Percentiles rank a stretch among this genome's conserved stretches.
Conservation (phyloP, 1,140 invertebrate species). For the Phocides pigmalion region DNA sequence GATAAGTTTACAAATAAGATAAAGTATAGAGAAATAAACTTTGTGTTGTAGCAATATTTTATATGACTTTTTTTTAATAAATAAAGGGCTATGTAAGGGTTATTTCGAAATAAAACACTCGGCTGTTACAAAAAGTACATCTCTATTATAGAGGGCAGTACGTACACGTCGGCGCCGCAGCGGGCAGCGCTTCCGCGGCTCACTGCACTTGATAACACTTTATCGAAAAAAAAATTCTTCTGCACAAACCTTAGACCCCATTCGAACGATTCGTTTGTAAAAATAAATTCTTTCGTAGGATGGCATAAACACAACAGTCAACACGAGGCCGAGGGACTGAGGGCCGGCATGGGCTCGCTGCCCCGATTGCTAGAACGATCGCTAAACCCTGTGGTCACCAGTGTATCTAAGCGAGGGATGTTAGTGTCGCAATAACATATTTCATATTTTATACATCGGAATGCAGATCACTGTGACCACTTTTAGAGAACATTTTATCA, state of each 20-base stretch:
- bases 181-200: slow-evolving; percentile 20
- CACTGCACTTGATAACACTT: slow-evolving; percentile 38
- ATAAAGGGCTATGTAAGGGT: neutral
- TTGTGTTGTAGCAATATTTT: no score
- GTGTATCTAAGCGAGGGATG: neutral
- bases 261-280: slow-evolving; percentile 18
- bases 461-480: neutral
- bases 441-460: neutral
- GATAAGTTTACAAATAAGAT: no score
- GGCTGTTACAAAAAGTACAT: slow-evolving; percentile 74
- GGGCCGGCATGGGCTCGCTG: neutral
- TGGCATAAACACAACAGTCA: slow-evolving; percentile 16
- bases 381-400: neutral
- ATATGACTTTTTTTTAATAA: neutral
- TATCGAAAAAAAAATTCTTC: slow-evolving; percentile 39
- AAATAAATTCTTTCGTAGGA: slow-evolving; percentile 27
- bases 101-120: slow-evolving; percentile 55
- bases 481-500: neutral
- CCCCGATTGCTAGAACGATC: neutral
- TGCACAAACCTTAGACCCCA: slow-evolving; percentile 45
- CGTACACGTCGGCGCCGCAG: slow-evolving; percentile 14
- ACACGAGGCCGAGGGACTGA: neutral
- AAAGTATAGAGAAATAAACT: no score
- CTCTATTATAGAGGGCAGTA: slow-evolving; percentile 66
- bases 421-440: no score